A percentile compares a stretch with the other conserved stretches of the same genome.
These are phyloP conservation scores for Lucifuga dentata DNA, from an alignment of 2,113 vertebrate species.

Conservation along the genomic window DNA sequence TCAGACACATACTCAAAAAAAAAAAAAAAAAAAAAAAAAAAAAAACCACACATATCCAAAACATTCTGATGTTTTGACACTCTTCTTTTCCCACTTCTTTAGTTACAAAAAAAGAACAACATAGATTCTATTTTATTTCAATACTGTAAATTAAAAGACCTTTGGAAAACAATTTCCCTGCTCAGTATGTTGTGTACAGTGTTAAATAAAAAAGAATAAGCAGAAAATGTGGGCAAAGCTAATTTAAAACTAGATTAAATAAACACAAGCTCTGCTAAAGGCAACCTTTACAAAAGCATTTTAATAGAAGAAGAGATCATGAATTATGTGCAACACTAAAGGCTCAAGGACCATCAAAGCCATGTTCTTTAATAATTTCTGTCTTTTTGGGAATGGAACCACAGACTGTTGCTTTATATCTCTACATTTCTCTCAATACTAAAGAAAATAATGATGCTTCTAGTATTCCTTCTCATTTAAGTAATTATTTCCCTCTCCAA, in stretches of 20 bases:
- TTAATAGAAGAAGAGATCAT: slow-evolving; percentile 31
- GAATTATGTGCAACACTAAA: slow-evolving; percentile 35
- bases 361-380: slow-evolving; percentile 27
- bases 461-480: slow-evolving; percentile 46
- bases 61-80: slow-evolving; percentile 10
- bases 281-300: slow-evolving; percentile 1
- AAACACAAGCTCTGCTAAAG: neutral
- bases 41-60: slow-evolving; percentile 13
- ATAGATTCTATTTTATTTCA: slow-evolving; percentile 8
- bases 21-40: slow-evolving; percentile 22
- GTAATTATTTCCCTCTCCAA: slow-evolving; percentile 44
- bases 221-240: slow-evolving; percentile 14
- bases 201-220: slow-evolving; percentile 25
- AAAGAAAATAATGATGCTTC: slow-evolving; percentile 47
- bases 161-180: neutral
- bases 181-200: slow-evolving; percentile 2
- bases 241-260: slow-evolving; percentile 14
- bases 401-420: slow-evolving; percentile 24
- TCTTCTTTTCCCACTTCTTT: slow-evolving; percentile 23
- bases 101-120: neutral
- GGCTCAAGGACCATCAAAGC: slow-evolving; percentile 23
- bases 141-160: neutral
- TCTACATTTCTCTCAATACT: slow-evolving; percentile 50
- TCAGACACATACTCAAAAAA: no score
- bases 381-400: slow-evolving; percentile 26